A percentile compares a stretch with the other conserved stretches of the same genome.
Evolutionary conservation across 2,888 invertebrate species (phyloP).

Genomic region (Calameuta idolon): DNA sequence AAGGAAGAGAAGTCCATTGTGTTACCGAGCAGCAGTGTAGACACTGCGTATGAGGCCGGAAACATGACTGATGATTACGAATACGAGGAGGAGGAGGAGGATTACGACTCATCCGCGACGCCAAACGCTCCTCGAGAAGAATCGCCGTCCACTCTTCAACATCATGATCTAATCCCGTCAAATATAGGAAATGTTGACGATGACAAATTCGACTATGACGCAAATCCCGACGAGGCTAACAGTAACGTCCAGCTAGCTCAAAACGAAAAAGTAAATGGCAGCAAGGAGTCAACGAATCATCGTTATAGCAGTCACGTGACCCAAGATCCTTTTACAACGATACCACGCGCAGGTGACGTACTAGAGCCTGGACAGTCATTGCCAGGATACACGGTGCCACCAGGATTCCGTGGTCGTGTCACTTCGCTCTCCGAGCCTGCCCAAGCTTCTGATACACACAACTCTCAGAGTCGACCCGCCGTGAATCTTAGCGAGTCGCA

Average conservation of each 20-base stretch:
- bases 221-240: neutral
- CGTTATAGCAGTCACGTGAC: constrained; percentile 76
- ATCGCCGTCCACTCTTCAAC: neutral
- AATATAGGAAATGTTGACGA: neutral
- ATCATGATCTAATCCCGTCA: neutral
- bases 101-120: constrained; percentile 41
- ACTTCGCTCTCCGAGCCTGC: constrained; percentile 74
- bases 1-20: neutral
- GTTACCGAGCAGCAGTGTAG: neutral
- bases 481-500: neutral
- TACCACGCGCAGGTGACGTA: constrained; percentile 70
- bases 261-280: constrained; percentile 32
- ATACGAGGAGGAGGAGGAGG: constrained; percentile 72
- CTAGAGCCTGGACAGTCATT: constrained; percentile 77
- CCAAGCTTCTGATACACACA: constrained; percentile 66
- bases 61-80: constrained; percentile 60
- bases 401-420: constrained; percentile 77
- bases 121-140: neutral
- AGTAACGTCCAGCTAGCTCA: neutral
- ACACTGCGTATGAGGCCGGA: neutral
- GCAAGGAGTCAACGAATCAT: constrained; percentile 67
- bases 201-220: neutral
- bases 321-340: constrained; percentile 30
- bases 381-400: constrained; percentile 77
- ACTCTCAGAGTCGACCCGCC: neutral